phyloP scores from a whole-genome alignment of 2,113 vertebrate species.

The Macrotus californicus region DNA sequence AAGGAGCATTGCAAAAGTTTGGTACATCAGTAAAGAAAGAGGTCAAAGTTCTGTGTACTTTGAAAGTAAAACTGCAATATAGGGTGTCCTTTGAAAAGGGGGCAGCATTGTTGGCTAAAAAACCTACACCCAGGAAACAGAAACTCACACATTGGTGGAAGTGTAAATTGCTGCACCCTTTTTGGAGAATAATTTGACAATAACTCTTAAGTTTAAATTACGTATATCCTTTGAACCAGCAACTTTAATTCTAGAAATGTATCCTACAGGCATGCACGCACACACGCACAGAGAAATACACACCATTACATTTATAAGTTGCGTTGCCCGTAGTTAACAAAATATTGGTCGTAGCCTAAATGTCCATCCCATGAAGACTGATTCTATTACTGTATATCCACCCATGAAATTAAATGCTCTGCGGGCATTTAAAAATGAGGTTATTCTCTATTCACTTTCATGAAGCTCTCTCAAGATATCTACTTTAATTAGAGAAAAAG shows the following conservation, averaged over 20 bases:
- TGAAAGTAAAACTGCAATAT: conserved; percentile 44
- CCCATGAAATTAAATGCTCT: neutral
- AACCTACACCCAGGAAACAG: neutral
- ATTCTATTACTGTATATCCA: neutral
- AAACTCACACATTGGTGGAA: neutral
- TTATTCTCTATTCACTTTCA: neutral
- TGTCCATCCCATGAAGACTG: neutral
- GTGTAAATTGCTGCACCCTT: neutral
- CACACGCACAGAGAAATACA: neutral
- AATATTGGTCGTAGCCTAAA: neutral
- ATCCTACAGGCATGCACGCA: neutral
- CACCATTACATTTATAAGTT: neutral
- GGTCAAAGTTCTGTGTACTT: conserved; percentile 67
- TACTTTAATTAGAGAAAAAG: conserved; percentile 24
- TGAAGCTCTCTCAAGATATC: neutral
- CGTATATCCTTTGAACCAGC: neutral
- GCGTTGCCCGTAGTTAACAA: neutral
- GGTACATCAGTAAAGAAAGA: conserved; percentile 42
- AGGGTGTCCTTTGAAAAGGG: neutral
- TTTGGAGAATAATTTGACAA: conserved; percentile 24
- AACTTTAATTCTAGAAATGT: neutral
- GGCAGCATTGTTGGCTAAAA: neutral
- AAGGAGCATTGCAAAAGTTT: conserved; percentile 34
- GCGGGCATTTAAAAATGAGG: neutral
- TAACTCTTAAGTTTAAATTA: conserved; percentile 32